These are phyloP conservation scores for Tympanoctomys barrerae DNA, from an alignment of 2,797 vertebrate species.

Conservation along the genomic window DNA sequence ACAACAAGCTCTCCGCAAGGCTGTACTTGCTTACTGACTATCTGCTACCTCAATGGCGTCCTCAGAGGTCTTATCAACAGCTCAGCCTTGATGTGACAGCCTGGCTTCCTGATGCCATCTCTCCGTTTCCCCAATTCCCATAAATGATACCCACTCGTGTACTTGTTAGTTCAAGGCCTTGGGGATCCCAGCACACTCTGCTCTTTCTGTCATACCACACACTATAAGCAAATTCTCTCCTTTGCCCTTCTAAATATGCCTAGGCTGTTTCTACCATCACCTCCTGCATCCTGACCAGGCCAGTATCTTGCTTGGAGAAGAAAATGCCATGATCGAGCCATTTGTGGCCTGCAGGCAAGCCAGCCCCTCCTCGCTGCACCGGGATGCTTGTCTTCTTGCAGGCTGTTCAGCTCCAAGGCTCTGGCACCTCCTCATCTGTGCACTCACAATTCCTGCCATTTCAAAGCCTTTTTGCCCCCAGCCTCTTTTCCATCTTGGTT, in stretches of 20 bases:
- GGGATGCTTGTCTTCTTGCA: not conserved
- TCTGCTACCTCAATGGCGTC: not conserved
- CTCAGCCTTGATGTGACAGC: not conserved
- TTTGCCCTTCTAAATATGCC: not conserved
- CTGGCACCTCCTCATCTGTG: not conserved
- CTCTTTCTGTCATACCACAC: not conserved
- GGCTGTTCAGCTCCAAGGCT: not conserved
- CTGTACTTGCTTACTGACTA: fast-evolving
- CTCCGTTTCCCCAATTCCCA: not conserved
- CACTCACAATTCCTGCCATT: not conserved
- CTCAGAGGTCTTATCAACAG: not conserved
- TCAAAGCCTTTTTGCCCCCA: not conserved
- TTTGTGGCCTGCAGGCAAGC: fast-evolving
- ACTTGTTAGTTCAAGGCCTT: not conserved
- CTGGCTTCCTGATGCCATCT: not conserved
- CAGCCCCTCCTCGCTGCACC: fast-evolving
- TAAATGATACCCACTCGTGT: not conserved
- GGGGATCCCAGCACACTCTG: not conserved
- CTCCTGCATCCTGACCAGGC: not conserved
- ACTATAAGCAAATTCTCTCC: not conserved
- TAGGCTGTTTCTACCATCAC: not conserved
- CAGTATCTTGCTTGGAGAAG: not conserved
- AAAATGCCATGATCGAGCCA: not conserved
- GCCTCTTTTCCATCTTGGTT: no score
- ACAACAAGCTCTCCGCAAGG: not conserved